A percentile compares a stretch with the other conserved stretches of the same genome.
phyloP scores from a whole-genome alignment of 1,140 invertebrate species.

The Metaphire vulgaris region DNA sequence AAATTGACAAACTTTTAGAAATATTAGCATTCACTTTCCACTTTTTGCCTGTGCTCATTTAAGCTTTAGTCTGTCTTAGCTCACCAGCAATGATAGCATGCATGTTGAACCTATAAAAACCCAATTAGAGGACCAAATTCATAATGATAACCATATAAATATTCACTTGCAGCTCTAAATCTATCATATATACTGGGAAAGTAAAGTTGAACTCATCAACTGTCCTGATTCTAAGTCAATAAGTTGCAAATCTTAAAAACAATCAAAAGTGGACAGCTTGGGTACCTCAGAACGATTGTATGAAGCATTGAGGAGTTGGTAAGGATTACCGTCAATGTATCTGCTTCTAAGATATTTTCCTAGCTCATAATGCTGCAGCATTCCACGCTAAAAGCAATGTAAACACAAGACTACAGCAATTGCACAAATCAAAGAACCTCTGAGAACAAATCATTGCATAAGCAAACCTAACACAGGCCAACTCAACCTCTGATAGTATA shows the following conservation, averaged over 20 bases:
- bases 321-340: constrained; percentile 1
- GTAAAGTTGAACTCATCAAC: not conserved
- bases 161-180: not conserved
- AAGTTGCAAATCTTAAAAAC: not conserved
- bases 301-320: constrained; percentile 22
- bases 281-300: constrained; percentile 21
- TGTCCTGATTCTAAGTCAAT: not conserved
- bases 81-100: too few relatives aligned
- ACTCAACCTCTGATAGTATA: not conserved
- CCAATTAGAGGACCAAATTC: not conserved
- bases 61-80: too few relatives aligned
- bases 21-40: too few relatives aligned
- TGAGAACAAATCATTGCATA: not conserved
- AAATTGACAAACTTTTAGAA: too few relatives aligned
- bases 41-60: too few relatives aligned
- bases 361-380: constrained; percentile 24
- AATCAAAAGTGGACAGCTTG: not conserved
- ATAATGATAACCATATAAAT: not conserved
- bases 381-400: constrained; percentile 19
- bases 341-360: constrained; percentile 22
- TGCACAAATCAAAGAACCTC: not conserved
- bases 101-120: not conserved
- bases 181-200: not conserved
- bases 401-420: not conserved
- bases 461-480: not conserved